A percentile compares a stretch with the other conserved stretches of the same genome.
These are phyloP conservation scores for Panthera leo DNA, from an alignment of 2,113 vertebrate species.

Conservation along the genomic window DNA sequence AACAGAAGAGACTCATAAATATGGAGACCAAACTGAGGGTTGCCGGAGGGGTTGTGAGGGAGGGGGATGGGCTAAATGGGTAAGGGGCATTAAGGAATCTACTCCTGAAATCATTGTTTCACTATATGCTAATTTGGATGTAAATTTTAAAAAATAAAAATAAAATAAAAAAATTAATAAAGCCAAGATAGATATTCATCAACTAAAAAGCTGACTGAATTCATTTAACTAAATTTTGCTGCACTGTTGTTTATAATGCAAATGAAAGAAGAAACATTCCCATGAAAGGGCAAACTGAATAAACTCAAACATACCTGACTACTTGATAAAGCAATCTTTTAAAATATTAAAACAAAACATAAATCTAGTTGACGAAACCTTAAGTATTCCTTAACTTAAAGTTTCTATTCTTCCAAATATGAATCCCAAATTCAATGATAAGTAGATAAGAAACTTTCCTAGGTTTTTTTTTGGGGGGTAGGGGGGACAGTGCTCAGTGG, in stretches of 20 bases:
- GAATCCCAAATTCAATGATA: neutral
- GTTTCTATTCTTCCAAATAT: slow-evolving; percentile 17
- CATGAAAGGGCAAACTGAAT: neutral
- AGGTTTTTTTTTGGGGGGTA: neutral
- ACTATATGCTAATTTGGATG: no score
- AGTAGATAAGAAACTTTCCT: neutral
- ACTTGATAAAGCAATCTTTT: slow-evolving; percentile 14
- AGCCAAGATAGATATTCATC: neutral
- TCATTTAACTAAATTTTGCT: neutral
- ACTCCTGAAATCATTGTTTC: no score
- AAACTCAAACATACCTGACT: neutral
- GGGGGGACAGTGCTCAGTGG: neutral
- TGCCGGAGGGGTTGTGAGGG: no score
- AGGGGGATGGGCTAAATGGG: no score
- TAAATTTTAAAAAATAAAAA: no score
- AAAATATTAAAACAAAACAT: neutral
- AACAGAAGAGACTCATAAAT: no score
- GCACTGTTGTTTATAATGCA: neutral
- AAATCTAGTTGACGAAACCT: slow-evolving; percentile 5
- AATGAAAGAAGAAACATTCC: neutral
- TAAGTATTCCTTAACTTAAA: slow-evolving; percentile 22
- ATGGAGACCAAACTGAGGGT: no score
- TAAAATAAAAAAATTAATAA: neutral
- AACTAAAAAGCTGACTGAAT: slow-evolving; percentile 11
- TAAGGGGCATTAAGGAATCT: no score